These are phyloP conservation scores for Drosophila micromelanica DNA, from an alignment of 1,140 invertebrate genomes.

Conservation along the genomic window DNA sequence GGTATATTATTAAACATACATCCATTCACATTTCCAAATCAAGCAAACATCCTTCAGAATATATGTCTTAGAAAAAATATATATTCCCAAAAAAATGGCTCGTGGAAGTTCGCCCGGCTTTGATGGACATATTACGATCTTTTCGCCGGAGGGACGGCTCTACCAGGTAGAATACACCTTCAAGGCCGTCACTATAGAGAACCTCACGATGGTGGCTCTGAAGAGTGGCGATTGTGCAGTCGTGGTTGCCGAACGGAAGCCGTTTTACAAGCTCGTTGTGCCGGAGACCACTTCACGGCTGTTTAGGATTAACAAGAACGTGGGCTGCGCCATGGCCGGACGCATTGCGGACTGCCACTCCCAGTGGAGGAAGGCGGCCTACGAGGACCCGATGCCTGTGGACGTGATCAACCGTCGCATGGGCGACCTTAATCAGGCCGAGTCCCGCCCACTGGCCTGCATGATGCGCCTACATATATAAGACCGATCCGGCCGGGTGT, in stretches of 20 bases:
- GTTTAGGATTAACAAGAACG: conserved; percentile 94
- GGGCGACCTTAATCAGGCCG: conserved; percentile 99
- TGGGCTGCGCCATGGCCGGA: conserved; percentile 99
- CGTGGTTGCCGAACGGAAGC: conserved; percentile 98
- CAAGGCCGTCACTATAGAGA: conserved; percentile 99
- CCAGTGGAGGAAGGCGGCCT: conserved; percentile 98
- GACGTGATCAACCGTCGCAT: conserved; percentile 96
- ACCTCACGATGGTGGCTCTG: conserved; percentile 97
- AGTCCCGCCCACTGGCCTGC: conserved; percentile 99
- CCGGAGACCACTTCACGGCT: conserved; percentile 95
- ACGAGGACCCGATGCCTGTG: conserved; percentile 98
- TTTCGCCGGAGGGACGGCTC: conserved; percentile 99
- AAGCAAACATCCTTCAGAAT: too few species aligned
- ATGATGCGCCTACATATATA: conserved; percentile 98
- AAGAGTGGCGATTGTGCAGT: conserved; percentile 96
- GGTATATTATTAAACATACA: too few species aligned
- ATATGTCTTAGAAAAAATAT: too few species aligned
- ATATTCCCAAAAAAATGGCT: conserved; percentile 88
- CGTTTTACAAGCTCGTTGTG: conserved; percentile 98
- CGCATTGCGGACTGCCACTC: conserved; percentile 99
- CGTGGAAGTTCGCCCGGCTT: conserved; percentile 99
- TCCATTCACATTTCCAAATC: too few species aligned
- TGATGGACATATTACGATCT: conserved; percentile 99
- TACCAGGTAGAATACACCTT: conserved; percentile 99
- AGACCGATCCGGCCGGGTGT: conserved; percentile 99